Evolutionary conservation across 2,888 invertebrate genomes (phyloP).

Genomic region (Tachina grossa): DNA sequence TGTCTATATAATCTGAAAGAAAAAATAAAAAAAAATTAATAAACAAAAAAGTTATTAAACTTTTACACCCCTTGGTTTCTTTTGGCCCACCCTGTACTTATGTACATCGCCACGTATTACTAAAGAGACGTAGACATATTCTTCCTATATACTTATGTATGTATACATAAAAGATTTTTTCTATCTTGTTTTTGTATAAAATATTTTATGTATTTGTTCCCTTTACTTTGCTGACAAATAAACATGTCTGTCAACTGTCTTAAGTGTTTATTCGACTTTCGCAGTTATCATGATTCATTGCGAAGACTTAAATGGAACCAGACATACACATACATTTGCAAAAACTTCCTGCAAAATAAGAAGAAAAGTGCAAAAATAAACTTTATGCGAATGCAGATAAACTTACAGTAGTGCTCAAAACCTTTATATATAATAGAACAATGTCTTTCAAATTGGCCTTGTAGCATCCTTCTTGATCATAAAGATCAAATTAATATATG

Average conservation of each 20-base stretch:
- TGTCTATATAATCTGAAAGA: too few species aligned
- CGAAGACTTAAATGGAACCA: constrained; percentile 34
- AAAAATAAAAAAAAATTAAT: too few species aligned
- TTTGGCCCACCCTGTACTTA: too few species aligned
- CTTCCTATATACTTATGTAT: not conserved
- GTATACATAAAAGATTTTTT: not conserved
- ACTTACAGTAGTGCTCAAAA: not conserved
- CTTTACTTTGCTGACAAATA: constrained; percentile 55
- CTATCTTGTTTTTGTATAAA: not conserved
- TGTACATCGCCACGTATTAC: not conserved
- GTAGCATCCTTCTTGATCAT: too few species aligned
- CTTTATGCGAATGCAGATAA: not conserved
- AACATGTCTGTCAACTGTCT: constrained; percentile 61
- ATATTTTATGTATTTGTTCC: not conserved
- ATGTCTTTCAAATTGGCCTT: too few species aligned
- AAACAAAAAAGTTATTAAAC: too few species aligned
- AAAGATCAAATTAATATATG: too few species aligned
- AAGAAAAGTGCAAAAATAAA: not conserved
- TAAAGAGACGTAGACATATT: constrained; percentile 5
- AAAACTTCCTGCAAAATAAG: constrained; percentile 18
- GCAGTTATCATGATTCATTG: constrained; percentile 41
- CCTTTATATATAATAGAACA: too few species aligned
- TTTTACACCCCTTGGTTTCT: too few species aligned
- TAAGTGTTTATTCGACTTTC: constrained; percentile 24
- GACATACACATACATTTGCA: constrained; percentile 7